Percentiles rank a stretch among this genome's conserved stretches.
Conservation (phyloP, 2,888 invertebrate species). For the Bellardia bayeri region DNA sequence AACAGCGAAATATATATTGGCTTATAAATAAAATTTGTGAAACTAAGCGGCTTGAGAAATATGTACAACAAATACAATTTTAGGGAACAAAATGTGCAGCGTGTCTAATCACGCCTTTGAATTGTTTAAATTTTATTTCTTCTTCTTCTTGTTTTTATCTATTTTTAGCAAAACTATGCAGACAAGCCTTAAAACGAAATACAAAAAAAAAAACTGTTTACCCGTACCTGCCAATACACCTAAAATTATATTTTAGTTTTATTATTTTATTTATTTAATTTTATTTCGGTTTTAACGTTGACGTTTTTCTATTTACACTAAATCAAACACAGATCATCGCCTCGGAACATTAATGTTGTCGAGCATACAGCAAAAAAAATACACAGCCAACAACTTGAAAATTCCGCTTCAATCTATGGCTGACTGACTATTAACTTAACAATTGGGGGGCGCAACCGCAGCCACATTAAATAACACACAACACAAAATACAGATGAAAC, state of each 20-base stretch:
- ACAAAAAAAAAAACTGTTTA: conserved; percentile 18
- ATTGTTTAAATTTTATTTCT: conserved; percentile 73
- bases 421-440: conserved; percentile 61
- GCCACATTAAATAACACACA: conserved; percentile 63
- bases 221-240: conserved; percentile 59
- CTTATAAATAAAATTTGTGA: conserved; percentile 37
- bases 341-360: conserved; percentile 69
- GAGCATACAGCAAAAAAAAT: conserved; percentile 26
- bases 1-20: conserved; percentile 24
- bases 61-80: conserved; percentile 63
- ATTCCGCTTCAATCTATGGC: conserved; percentile 37
- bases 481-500: conserved; percentile 32
- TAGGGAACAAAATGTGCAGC: conserved; percentile 71
- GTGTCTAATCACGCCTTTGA: conserved; percentile 75
- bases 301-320: conserved; percentile 73
- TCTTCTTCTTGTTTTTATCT: conserved; percentile 35
- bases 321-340: conserved; percentile 75
- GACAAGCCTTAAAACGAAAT: conserved; percentile 73
- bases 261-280: conserved; percentile 41
- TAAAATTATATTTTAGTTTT: conserved; percentile 47
- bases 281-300: conserved; percentile 61
- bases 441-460: conserved; percentile 74
- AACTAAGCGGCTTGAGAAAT: conserved; percentile 66
- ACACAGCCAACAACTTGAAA: conserved; percentile 30
- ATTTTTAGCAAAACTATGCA: conserved; percentile 64